Percentiles rank a stretch among this genome's conserved stretches.
Conservation (phyloP, 2,888 invertebrate genomes). For the Drosophila histrio region DNA sequence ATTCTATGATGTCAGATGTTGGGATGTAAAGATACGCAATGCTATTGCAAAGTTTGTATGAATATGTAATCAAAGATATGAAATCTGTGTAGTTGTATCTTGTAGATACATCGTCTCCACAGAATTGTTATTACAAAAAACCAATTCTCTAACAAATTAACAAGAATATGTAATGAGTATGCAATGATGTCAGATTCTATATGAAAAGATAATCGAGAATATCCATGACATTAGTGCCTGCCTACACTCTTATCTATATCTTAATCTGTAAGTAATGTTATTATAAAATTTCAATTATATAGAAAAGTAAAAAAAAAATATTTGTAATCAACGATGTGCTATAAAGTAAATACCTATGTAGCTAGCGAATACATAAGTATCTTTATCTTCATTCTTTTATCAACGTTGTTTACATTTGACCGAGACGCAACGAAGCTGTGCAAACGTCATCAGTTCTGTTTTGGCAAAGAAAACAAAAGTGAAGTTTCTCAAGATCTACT, state of each 20-base stretch:
- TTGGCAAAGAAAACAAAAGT: slow-evolving; percentile 64
- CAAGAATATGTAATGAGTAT: neutral
- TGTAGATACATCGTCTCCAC: neutral
- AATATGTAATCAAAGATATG: neutral
- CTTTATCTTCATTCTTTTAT: slow-evolving; percentile 24
- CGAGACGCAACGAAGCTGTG: slow-evolving; percentile 14
- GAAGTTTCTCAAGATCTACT: slow-evolving; percentile 47
- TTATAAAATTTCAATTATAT: neutral
- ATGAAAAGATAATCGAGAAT: neutral
- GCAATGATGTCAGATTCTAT: slow-evolving; percentile 10
- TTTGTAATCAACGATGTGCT: neutral
- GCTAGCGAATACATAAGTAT: slow-evolving; percentile 2
- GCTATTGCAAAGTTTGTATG: neutral
- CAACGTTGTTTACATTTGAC: slow-evolving; percentile 47
- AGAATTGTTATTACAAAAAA: neutral
- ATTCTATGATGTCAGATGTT: slow-evolving; percentile 3
- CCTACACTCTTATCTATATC: neutral
- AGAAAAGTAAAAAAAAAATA: neutral
- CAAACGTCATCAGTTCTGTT: slow-evolving; percentile 52
- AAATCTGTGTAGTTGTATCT: too few relatives aligned
- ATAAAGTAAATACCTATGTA: neutral
- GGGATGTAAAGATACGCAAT: neutral
- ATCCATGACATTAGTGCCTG: neutral
- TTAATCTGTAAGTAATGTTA: neutral
- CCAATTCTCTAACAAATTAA: neutral